Evolutionary conservation across 2,888 invertebrate species (phyloP).

Genomic region (Drosophila stalkeri): DNA sequence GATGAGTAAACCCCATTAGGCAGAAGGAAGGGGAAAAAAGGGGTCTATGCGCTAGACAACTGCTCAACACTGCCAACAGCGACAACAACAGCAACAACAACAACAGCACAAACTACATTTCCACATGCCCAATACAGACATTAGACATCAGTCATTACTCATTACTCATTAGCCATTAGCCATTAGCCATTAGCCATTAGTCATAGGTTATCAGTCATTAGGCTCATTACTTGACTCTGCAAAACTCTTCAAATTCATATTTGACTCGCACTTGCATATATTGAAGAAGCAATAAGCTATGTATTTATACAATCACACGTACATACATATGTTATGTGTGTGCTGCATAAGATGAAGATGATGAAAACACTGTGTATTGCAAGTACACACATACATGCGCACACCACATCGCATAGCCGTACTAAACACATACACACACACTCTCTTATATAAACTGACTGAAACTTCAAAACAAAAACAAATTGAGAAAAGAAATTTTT

Average conservation of each 20-base stretch:
- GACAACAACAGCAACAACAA: neutral
- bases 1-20: neutral
- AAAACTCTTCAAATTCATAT: conserved; percentile 31
- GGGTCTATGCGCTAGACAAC: conserved; percentile 1
- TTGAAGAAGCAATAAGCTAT: conserved; percentile 73
- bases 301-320: conserved; percentile 72
- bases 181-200: conserved; percentile 24
- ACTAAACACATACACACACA: conserved; percentile 28
- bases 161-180: conserved; percentile 27
- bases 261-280: conserved; percentile 45
- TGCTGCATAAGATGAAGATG: neutral
- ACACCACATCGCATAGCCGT: conserved; percentile 13
- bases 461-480: conserved; percentile 62
- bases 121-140: conserved; percentile 14
- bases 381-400: conserved; percentile 23
- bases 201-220: conserved; percentile 2
- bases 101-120: conserved; percentile 3
- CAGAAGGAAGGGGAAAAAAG: neutral
- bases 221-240: conserved; percentile 30
- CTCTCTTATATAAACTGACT: conserved; percentile 74
- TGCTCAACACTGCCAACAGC: conserved; percentile 45
- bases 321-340: conserved; percentile 38
- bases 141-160: conserved; percentile 9
- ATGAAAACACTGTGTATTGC: neutral
- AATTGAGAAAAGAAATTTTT: conserved; percentile 32